Percentiles rank a stretch among this genome's conserved stretches.
Evolutionary conservation across 2,888 invertebrate species (phyloP).

Genomic region (Ischnura elegans): DNA sequence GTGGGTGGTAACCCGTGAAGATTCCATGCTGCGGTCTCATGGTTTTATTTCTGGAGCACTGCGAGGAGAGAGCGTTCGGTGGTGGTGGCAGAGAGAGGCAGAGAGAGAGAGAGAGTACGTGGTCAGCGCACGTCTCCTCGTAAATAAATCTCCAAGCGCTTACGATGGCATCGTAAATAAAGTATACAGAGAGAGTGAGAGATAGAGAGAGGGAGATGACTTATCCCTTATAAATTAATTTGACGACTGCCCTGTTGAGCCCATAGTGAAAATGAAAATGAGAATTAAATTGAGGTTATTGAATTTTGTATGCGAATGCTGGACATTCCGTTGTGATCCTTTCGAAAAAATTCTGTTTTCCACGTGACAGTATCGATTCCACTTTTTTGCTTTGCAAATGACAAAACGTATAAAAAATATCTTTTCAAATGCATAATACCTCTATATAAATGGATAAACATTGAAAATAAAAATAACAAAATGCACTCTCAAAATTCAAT

Average conservation of each 20-base stretch:
- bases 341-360: too few species aligned
- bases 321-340: too few species aligned
- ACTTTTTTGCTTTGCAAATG: too few species aligned
- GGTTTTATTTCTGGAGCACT: neutral
- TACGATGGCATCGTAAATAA: neutral
- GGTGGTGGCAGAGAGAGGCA: too few species aligned
- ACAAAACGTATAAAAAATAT: too few species aligned
- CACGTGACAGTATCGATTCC: too few species aligned
- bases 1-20: constrained; percentile 6
- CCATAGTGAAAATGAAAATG: neutral
- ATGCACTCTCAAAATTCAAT: too few species aligned
- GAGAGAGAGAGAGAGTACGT: neutral
- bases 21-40: neutral
- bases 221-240: neutral
- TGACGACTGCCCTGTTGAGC: neutral
- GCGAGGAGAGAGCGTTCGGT: too few species aligned
- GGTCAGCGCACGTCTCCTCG: neutral
- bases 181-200: too few species aligned
- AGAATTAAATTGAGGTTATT: neutral
- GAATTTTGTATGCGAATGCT: neutral
- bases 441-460: too few species aligned
- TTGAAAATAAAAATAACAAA: too few species aligned
- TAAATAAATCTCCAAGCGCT: neutral
- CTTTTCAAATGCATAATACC: too few species aligned
- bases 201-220: neutral